phyloP scores from a whole-genome alignment of 2,113 vertebrate species.

The Grammomys dolichurus region DNA sequence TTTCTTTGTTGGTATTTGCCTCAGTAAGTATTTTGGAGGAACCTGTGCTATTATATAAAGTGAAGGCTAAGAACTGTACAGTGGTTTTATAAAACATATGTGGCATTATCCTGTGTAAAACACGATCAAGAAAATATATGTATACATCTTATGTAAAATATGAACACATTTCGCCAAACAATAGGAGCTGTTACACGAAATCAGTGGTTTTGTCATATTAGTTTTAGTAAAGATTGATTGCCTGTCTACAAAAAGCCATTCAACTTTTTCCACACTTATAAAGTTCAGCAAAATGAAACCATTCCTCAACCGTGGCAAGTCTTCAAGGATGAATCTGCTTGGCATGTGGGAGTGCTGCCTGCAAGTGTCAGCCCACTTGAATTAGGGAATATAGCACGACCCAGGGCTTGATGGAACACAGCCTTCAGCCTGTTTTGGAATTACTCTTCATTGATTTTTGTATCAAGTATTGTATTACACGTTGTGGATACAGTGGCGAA shows the following conservation, averaged over 20 bases:
- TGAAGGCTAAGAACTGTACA: neutral
- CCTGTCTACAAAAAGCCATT: neutral
- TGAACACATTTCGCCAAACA: constrained; percentile 24
- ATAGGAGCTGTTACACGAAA: neutral
- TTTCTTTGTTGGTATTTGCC: neutral
- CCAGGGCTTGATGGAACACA: neutral
- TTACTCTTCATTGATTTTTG: neutral
- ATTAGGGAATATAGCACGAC: neutral
- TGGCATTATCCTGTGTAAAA: neutral
- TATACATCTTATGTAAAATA: constrained; percentile 5
- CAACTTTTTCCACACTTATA: neutral
- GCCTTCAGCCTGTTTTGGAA: neutral
- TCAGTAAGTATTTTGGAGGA: neutral
- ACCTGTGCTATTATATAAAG: neutral
- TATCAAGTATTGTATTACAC: neutral
- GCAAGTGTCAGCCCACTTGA: neutral
- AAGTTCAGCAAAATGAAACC: neutral
- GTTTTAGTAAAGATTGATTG: neutral
- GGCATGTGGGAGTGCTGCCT: too few species aligned
- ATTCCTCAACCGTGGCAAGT: neutral
- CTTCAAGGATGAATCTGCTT: neutral
- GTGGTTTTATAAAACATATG: neutral
- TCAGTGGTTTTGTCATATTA: neutral
- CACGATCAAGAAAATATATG: neutral
- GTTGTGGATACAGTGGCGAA: neutral